These are phyloP conservation scores for Eulimnadia texana DNA, from an alignment of 1,140 invertebrate genomes.

Conservation along the genomic window DNA sequence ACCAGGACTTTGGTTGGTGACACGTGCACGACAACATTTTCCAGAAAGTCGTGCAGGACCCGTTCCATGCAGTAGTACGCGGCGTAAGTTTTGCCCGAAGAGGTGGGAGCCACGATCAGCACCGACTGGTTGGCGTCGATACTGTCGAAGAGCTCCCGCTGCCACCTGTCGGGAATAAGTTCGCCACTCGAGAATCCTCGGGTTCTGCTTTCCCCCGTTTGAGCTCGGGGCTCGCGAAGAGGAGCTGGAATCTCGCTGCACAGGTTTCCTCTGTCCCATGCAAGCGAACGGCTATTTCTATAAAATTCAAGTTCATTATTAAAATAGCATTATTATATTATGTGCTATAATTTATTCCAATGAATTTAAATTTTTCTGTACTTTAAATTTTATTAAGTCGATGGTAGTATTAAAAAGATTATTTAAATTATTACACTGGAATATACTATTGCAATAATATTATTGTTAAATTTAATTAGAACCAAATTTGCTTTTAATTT, in stretches of 20 bases:
- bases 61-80: constrained; percentile 23
- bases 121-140: constrained; percentile 20
- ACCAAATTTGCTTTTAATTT: too few relatives aligned
- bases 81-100: constrained; percentile 23
- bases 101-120: constrained; percentile 21
- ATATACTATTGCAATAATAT: too few relatives aligned
- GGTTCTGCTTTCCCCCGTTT: constrained; percentile 8
- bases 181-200: constrained; percentile 18
- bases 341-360: not conserved
- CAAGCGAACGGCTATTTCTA: not conserved
- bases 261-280: not conserved
- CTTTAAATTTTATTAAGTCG: too few relatives aligned
- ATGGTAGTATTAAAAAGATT: too few relatives aligned
- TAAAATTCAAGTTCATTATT: too few relatives aligned
- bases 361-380: too few relatives aligned
- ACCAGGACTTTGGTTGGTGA: constrained; percentile 22
- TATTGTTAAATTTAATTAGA: too few relatives aligned
- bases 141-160: constrained; percentile 18
- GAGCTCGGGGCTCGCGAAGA: constrained; percentile 18
- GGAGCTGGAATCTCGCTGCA: constrained; percentile 19
- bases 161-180: constrained; percentile 21
- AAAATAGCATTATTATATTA: not conserved
- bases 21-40: constrained; percentile 22
- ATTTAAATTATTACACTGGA: too few relatives aligned
- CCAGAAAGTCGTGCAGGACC: constrained; percentile 18